Evolutionary conservation across 2,888 invertebrate species (phyloP), one percentile per base, ranked within the genome.

Genomic region (Pristionchus japonicus): DNA sequence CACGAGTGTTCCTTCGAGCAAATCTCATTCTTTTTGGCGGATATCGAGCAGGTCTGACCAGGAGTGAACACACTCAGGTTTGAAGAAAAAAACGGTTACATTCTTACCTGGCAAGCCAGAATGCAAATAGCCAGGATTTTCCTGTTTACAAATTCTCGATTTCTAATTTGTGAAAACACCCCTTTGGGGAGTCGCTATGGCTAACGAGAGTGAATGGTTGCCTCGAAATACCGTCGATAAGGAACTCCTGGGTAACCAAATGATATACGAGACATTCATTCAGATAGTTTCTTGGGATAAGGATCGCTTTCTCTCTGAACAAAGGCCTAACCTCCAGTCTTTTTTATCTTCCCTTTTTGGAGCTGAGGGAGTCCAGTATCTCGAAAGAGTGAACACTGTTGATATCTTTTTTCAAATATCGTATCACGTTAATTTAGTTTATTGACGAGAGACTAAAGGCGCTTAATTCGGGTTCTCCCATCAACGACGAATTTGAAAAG

Each of bases 1-100:
- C 98, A 4, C 96, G 97, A 93, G 97, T 98, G 80, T 99, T 99
- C 95, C 96, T 99, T 88, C 96, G 97, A 89, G 97, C 98, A 17
- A 96, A 98, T 91, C 98, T 98, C 20, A 97, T 97, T 95, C 96
- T 99, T 88, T 98, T 99, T 93, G 98, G 98, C 83, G 97, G 97
- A 90, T 98, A 98, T 95, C 96, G 97, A 15, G 83, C 89, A 9
- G 93, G 93, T 40, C 91, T 92, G 37, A 84, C 64, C 11, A 64
- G 89, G 15, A 88, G 83, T n/a, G 91, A 90, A 20, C 70, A 88
- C 6, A 88, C 86, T 3, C 89, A 86, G 34, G 90, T 90, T 23
- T 74, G 64, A 27, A 34, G 3, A n/a, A n/a, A n/a, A n/a, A n/a
- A n/a, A n/a, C n/a, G n/a, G n/a, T n/a, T n/a, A n/a, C n/a, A n/a